Evolutionary conservation across 2,888 invertebrate species (phyloP).

Genomic region (Drosophila percnosoma): DNA sequence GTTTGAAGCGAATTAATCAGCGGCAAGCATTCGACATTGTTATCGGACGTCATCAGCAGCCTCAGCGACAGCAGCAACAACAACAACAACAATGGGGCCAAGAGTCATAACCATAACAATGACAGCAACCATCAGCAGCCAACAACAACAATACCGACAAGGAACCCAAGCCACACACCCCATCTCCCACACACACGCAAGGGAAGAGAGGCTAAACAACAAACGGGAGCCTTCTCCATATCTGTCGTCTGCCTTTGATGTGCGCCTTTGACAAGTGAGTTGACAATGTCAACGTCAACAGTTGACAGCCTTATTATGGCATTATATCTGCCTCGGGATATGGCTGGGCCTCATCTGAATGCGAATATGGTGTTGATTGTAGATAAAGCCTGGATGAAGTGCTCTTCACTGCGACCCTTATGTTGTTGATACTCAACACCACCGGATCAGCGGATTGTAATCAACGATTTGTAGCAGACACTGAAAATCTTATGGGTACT

Average conservation of each 20-base stretch:
- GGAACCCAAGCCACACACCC: slow-evolving; percentile 11
- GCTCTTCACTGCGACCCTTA: slow-evolving; percentile 16
- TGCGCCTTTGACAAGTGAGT: slow-evolving; percentile 84
- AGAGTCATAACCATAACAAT: slow-evolving; percentile 63
- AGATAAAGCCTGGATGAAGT: slow-evolving; percentile 24
- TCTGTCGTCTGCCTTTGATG: slow-evolving; percentile 82
- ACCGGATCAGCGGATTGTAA: slow-evolving; percentile 10
- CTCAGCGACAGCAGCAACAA: slow-evolving; percentile 27
- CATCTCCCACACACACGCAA: neutral
- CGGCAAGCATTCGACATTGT: slow-evolving; percentile 73
- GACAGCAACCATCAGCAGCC: slow-evolving; percentile 60
- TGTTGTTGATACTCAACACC: slow-evolving; percentile 19
- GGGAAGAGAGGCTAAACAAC: slow-evolving; percentile 50
- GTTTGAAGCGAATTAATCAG: slow-evolving; percentile 76
- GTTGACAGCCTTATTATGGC: slow-evolving; percentile 84
- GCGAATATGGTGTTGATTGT: slow-evolving; percentile 31
- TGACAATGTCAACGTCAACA: slow-evolving; percentile 84
- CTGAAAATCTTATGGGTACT: neutral
- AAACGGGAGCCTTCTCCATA: slow-evolving; percentile 63
- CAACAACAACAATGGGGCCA: slow-evolving; percentile 50
- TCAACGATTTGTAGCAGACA: slow-evolving; percentile 1
- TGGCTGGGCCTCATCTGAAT: slow-evolving; percentile 5
- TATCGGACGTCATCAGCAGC: slow-evolving; percentile 74
- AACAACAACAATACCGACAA: slow-evolving; percentile 33
- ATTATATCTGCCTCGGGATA: slow-evolving; percentile 51